These are phyloP conservation scores for Drosophila robusta DNA, from an alignment of 2,888 invertebrate species.

Conservation along the genomic window DNA sequence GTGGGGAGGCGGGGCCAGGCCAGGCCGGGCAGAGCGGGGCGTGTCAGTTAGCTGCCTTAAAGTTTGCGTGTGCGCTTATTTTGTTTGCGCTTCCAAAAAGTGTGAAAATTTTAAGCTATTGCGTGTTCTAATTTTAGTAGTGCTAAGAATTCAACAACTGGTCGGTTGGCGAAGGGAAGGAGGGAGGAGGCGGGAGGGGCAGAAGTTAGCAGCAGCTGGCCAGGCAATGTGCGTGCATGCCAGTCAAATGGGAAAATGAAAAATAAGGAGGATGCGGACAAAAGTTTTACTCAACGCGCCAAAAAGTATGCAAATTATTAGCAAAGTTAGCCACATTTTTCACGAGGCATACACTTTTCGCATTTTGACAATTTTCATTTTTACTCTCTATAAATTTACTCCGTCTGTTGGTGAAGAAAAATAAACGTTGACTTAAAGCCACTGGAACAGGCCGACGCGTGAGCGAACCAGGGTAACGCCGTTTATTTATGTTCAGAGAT, in stretches of 20 bases:
- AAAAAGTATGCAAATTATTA: constrained; percentile 79
- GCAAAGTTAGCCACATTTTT: constrained; percentile 75
- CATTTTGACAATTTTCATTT: constrained; percentile 65
- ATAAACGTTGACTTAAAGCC: constrained; percentile 23
- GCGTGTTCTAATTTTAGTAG: constrained; percentile 65
- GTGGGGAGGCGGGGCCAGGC: constrained; percentile 1
- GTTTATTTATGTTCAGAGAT: constrained; percentile 49
- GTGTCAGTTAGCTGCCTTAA: constrained; percentile 56
- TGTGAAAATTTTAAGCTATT: constrained; percentile 74
- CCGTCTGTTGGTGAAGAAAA: constrained; percentile 31
- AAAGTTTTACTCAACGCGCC: constrained; percentile 58
- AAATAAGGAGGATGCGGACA: constrained; percentile 9
- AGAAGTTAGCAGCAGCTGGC: constrained; percentile 38
- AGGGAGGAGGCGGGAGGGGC: background rate
- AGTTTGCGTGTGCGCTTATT: constrained; percentile 70
- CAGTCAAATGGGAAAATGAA: constrained; percentile 23
- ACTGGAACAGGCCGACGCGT: constrained; percentile 1
- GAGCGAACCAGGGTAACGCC: constrained; percentile 4
- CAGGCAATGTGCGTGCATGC: constrained; percentile 47
- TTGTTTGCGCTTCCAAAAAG: constrained; percentile 72
- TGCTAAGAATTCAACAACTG: constrained; percentile 41
- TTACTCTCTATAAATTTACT: constrained; percentile 59
- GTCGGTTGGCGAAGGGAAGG: background rate
- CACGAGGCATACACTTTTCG: constrained; percentile 46
- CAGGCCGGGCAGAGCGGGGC: background rate